These are phyloP conservation scores for Danaus chrysippus DNA, from an alignment of 2,888 invertebrate genomes.

Conservation along the genomic window DNA sequence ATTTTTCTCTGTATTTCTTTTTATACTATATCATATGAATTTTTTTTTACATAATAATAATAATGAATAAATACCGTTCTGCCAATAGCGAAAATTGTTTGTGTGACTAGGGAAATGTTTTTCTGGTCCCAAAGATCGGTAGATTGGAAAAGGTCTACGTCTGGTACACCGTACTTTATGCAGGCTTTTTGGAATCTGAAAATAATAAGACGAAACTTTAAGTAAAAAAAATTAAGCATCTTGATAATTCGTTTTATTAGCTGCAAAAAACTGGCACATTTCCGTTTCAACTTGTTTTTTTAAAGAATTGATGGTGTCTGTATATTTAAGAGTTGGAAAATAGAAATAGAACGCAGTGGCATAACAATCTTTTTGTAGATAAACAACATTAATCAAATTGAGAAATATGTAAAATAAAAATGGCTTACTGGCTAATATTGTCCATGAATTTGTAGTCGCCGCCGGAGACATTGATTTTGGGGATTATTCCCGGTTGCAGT, in stretches of 20 bases:
- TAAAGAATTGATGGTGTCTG: too few species aligned
- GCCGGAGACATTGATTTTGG: slow-evolving; percentile 89
- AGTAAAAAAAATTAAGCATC: background rate
- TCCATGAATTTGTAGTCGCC: slow-evolving; percentile 98
- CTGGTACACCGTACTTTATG: slow-evolving; percentile 89
- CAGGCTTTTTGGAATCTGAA: slow-evolving; percentile 90
- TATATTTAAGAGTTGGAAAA: too few species aligned
- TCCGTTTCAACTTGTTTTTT: too few species aligned
- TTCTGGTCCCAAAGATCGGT: slow-evolving; percentile 95
- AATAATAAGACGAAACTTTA: slow-evolving; percentile 28
- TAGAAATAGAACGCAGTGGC: too few species aligned
- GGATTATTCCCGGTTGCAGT: slow-evolving; percentile 89
- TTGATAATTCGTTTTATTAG: too few species aligned
- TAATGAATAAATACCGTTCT: slow-evolving; percentile 81
- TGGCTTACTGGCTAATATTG: slow-evolving; percentile 91
- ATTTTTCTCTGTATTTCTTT: background rate
- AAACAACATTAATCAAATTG: too few species aligned
- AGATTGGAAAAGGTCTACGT: slow-evolving; percentile 93
- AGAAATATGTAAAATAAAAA: too few species aligned
- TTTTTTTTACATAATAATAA: background rate
- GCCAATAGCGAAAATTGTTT: slow-evolving; percentile 92
- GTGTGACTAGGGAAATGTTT: slow-evolving; percentile 92
- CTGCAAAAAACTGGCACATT: too few species aligned
- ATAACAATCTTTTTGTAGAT: too few species aligned
- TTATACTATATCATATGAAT: background rate